Base-by-base conservation (phyloP, 2,113 vertebrate genomes). In the Ophthalmotilapia sp. region DNA sequence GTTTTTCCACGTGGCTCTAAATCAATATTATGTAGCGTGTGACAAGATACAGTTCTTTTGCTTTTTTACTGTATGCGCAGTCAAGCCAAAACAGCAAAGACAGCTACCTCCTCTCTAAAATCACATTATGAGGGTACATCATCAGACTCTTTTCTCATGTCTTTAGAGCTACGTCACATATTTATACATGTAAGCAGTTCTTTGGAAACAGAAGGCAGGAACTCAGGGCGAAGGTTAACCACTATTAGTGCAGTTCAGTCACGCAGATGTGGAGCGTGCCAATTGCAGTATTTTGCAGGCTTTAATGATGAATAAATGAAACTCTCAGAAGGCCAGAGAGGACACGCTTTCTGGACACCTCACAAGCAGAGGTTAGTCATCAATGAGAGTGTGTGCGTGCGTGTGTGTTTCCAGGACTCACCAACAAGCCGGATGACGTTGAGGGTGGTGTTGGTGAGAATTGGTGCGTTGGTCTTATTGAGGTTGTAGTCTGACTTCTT, bases 341-440 rank as follows among this genome's bases (percentile, higher is more conserved):
- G 36, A 88, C 23, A 17, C 11, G 23, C 75, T 58, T 68, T 83
- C 73, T 53, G 56, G 23, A 53, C 53, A 36, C 21, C 42, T 87
- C 42, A 15, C 21, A 85, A 88, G 45, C 36, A 84, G 53, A 55
- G 31, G n/a, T 60, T 13, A 80, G 7, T 26, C 6, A 49, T 75
- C 70, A 75, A 9, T 60, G 6, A 7, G 21, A 21, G 21, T 2
- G 60, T 65, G 51, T 70, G 4, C 13, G 51, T 14, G 73, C 13
- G 38, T 84, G 38, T 13, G 45, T 29, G n/a, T 36, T 33, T 36
- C 31, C 60, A 38, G 40, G 93, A 98, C 98, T 91, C 95, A 99
- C 99, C 99, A 54, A 99, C 98, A 68, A 99, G 98, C 47, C 98
- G 97, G 94, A 99, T 98, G 90, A 99, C 98, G 87, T 99, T 99